A percentile compares a stretch with the other conserved stretches of the same genome.
phyloP scores from a whole-genome alignment of 2,113 vertebrate genomes.

The Stegostoma tigrinum region DNA sequence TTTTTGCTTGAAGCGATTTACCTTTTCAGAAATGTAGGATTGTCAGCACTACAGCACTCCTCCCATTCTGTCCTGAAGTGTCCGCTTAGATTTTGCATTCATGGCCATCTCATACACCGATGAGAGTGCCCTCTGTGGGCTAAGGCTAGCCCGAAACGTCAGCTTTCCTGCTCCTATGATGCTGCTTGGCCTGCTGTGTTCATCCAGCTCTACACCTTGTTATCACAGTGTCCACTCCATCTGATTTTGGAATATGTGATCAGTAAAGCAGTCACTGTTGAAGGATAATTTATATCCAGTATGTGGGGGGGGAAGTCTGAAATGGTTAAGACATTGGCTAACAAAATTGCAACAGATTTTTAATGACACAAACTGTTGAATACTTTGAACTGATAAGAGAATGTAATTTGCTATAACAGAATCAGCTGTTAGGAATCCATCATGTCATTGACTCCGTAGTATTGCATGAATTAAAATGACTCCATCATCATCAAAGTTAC shows the following conservation, averaged over 20 bases:
- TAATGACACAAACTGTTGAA: background rate
- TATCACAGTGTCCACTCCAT: background rate
- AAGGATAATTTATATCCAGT: background rate
- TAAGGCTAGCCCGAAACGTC: no score
- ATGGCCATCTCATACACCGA: background rate
- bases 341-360: background rate
- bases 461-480: background rate
- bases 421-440: background rate
- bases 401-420: background rate
- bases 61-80: background rate
- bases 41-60: background rate
- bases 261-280: background rate
- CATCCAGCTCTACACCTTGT: no score
- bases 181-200: no score
- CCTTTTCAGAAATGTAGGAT: background rate
- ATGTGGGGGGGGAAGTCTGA: background rate
- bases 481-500: background rate
- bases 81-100: background rate
- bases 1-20: no score
- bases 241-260: background rate
- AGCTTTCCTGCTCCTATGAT: no score
- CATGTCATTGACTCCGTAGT: background rate
- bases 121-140: background rate
- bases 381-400: background rate
- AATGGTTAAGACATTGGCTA: background rate